A percentile compares a stretch with the other conserved stretches of the same genome.
Conservation (phyloP, 2,113 vertebrate genomes). For the Oenanthe oenanthe region DNA sequence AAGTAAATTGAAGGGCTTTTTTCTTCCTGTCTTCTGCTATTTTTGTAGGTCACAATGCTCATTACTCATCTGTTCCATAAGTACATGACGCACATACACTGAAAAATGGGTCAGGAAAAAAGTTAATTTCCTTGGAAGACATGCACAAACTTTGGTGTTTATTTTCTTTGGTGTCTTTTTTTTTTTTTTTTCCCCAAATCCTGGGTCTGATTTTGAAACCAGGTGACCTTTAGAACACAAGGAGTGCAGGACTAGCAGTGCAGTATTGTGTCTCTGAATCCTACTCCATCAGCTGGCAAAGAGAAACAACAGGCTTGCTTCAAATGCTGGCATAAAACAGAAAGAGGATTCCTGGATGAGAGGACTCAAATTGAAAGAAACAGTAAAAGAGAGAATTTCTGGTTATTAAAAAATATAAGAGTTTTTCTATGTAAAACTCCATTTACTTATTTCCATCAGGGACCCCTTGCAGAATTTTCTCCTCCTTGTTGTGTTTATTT, state of each 20-base stretch:
- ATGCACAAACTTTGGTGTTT: neutral
- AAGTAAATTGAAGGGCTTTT: neutral
- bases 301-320: neutral
- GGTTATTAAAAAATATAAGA: neutral
- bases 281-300: neutral
- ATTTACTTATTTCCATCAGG: neutral
- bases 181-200: neutral
- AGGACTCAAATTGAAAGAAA: neutral
- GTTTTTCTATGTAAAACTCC: neutral
- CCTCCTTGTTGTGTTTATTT: conserved; percentile 11
- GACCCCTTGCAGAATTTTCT: neutral
- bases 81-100: neutral
- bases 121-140: neutral
- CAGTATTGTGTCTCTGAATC: neutral
- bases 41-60: conserved; percentile 4
- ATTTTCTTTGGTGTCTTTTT: neutral
- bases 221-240: neutral
- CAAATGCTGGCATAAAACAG: neutral
- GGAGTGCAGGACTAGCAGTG: neutral
- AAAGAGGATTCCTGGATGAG: neutral
- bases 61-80: neutral
- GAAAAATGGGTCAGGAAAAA: neutral
- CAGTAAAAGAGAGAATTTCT: neutral
- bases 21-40: neutral
- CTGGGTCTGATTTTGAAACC: neutral